Evolutionary conservation across 1,140 invertebrate genomes (phyloP), one percentile per base, ranked within the genome.

Genomic region (Neodiprion virginianus): DNA sequence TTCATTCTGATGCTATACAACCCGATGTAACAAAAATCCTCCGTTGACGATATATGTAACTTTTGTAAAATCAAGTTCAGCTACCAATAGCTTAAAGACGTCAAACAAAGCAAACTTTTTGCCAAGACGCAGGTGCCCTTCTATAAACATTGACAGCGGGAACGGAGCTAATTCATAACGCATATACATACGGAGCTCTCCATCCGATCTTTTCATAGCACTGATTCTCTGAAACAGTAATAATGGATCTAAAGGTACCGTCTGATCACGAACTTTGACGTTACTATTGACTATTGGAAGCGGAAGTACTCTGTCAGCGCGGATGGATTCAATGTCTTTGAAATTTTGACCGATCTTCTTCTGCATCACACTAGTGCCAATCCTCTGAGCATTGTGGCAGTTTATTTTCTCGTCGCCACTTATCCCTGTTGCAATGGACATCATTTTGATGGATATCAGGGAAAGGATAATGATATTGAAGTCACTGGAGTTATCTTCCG

Each of bases 391-490:
- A 77, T 77, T 77, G 71, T 87, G 67, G 78, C 83, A 88, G 77
- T 87, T 85, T 71, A 88, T 85, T 80, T 79, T 79, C 69, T 81
- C 76, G 72, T 83, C 75, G 74, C 82, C 86, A 76, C 85, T 79
- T 40, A 87, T 73, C 69, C 87, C 85, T 71, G 50, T 81, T 10
- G 79, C 78, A 75, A 88, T 80, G 10, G 82, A 86, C 66, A 86
- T 40, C 67, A 88, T 72, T 72, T 77, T 75, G 71, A 8, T n/a
- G 81, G 78, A 77, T 80, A 69, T 77, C 48, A 69, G 80, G 81
- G 77, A 83, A 85, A 49, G 84, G 82, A 81, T 80, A 40, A 82
- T 85, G 83, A 8, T 49, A 61, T 71, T 75, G 78, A 73, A 88
- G 85, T 84, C 83, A 88, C 7, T 80, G 72, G 48, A 77, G 10